These are phyloP conservation scores for Operophtera brumata DNA, from an alignment of 2,888 invertebrate genomes.

Conservation along the genomic window DNA sequence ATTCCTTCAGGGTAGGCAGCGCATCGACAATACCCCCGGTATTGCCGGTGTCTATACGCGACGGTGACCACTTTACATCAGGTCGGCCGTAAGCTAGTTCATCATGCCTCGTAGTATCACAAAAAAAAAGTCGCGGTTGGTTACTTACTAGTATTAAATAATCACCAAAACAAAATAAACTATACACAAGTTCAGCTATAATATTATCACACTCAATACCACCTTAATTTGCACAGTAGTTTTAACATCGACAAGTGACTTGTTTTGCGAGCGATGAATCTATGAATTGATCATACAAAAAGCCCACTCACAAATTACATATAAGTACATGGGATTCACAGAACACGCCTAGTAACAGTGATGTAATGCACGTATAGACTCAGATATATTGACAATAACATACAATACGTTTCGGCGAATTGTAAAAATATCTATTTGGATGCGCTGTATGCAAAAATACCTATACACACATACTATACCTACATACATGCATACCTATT, in stretches of 20 bases:
- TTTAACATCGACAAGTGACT: not conserved
- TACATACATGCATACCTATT: no score
- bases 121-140: no score
- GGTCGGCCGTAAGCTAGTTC: no score
- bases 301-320: constrained; percentile 9
- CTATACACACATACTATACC: no score
- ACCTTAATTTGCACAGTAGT: not conserved
- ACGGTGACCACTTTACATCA: no score
- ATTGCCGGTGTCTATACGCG: no score
- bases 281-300: constrained; percentile 14
- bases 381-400: not conserved
- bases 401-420: not conserved
- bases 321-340: constrained; percentile 1
- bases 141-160: no score
- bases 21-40: no score
- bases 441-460: no score
- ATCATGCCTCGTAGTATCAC: no score
- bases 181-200: not conserved
- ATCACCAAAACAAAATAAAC: not conserved
- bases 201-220: not conserved
- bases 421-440: no score
- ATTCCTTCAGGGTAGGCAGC: no score
- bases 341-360: constrained; percentile 1
- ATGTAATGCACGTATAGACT: constrained; percentile 6
- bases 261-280: not conserved